A percentile compares a stretch with the other conserved stretches of the same genome.
Conservation (phyloP, 2,113 vertebrate genomes). For the Plecotus auritus region DNA sequence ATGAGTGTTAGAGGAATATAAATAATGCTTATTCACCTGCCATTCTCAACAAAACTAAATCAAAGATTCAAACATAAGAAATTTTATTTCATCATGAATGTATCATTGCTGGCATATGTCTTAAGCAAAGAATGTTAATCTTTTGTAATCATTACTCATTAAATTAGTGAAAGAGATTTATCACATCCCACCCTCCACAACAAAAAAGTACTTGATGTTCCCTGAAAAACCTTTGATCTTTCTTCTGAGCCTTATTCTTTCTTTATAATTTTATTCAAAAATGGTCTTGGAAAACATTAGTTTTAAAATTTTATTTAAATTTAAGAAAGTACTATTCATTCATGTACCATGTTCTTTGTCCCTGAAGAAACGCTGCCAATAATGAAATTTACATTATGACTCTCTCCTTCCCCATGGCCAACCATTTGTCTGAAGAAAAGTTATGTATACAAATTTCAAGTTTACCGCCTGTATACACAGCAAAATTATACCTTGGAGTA, state of each 20-base stretch:
- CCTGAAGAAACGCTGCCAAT: not conserved
- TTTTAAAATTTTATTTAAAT: not conserved
- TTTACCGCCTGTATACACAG: not conserved
- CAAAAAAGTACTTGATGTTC: not conserved
- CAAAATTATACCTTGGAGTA: not conserved
- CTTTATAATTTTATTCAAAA: not conserved
- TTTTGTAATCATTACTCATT: not conserved
- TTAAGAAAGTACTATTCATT: not conserved
- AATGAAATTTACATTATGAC: not conserved
- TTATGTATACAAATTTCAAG: not conserved
- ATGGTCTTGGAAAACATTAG: not conserved
- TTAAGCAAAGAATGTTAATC: slow-evolving; percentile 11
- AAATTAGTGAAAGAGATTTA: not conserved
- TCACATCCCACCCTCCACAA: not conserved
- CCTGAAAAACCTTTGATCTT: not conserved
- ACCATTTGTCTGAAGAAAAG: not conserved
- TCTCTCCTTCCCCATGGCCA: not conserved
- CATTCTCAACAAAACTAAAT: not conserved
- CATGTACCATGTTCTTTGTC: not conserved
- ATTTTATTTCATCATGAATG: not conserved
- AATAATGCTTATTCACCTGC: not conserved
- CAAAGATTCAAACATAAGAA: not conserved
- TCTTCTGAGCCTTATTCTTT: not conserved
- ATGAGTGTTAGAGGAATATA: not conserved
- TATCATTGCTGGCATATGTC: not conserved